Evolutionary conservation across 2,797 vertebrate genomes (phyloP).

Genomic region (Gallinago stenura): DNA sequence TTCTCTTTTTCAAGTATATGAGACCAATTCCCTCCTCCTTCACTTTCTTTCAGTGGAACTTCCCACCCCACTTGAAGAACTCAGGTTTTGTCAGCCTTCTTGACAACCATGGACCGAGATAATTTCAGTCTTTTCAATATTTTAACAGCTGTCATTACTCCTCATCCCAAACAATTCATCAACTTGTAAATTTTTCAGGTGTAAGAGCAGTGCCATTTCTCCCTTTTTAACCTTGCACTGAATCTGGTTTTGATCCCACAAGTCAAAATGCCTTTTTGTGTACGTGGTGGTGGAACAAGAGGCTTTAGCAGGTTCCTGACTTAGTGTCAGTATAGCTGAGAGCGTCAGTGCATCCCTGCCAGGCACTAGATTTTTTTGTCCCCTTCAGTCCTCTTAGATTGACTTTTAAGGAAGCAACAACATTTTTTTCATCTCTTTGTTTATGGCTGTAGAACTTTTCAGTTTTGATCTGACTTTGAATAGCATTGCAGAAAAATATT

Average conservation of each 20-base stretch:
- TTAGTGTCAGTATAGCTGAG: not conserved
- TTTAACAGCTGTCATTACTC: not conserved
- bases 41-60: not conserved
- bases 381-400: not conserved
- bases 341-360: not conserved
- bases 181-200: not conserved
- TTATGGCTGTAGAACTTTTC: not conserved
- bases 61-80: not conserved
- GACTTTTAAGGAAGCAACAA: not conserved
- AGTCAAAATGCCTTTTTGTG: not conserved
- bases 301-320: not conserved
- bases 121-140: not conserved
- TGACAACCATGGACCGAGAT: not conserved
- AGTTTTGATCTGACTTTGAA: not conserved
- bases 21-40: not conserved
- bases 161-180: not conserved
- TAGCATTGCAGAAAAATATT: not conserved
- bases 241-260: not conserved
- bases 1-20: not conserved
- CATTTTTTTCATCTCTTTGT: not conserved
- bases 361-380: not conserved
- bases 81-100: not conserved
- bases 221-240: not conserved
- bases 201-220: not conserved
- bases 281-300: not conserved